phyloP scores from a whole-genome alignment of 1,140 invertebrate species.

The Matsumurasca onukii region DNA sequence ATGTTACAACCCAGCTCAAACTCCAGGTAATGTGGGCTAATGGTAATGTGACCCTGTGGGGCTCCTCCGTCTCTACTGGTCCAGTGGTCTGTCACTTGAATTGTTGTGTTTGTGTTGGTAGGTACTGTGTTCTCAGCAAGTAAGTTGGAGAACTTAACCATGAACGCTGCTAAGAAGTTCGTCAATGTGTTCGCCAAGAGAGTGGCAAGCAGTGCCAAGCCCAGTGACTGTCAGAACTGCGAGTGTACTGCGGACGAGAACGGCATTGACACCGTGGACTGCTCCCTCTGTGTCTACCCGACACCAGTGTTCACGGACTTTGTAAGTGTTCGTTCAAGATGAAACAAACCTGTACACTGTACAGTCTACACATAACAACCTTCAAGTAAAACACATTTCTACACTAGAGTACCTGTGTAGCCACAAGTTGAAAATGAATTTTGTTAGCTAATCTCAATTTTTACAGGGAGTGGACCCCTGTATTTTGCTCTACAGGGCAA shows the following conservation, averaged over 20 bases:
- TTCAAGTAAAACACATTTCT: not conserved
- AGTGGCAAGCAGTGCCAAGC: constrained; percentile 61
- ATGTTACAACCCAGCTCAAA: no score
- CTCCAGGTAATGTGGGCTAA: no score
- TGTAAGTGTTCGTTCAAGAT: constrained; percentile 50
- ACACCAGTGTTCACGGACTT: constrained; percentile 53
- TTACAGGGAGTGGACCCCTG: not conserved
- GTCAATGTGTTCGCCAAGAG: constrained; percentile 67
- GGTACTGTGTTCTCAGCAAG: constrained; percentile 62
- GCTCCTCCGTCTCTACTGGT: no score
- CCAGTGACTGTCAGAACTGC: constrained; percentile 66
- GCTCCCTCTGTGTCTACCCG: constrained; percentile 58
- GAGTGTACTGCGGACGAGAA: constrained; percentile 68
- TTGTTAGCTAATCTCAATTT: no score
- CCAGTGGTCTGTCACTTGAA: not conserved
- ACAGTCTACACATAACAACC: not conserved
- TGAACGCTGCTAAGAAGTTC: constrained; percentile 63
- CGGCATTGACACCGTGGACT: constrained; percentile 64
- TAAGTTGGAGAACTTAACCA: constrained; percentile 58
- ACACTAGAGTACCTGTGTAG: not conserved
- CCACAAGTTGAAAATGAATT: no score
- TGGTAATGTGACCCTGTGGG: no score
- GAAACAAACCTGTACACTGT: not conserved
- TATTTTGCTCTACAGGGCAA: not conserved
- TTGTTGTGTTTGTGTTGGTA: constrained; percentile 31